Evolutionary conservation across 2,797 vertebrate species (phyloP).

Genomic region (Xiphophorus birchmanni): DNA sequence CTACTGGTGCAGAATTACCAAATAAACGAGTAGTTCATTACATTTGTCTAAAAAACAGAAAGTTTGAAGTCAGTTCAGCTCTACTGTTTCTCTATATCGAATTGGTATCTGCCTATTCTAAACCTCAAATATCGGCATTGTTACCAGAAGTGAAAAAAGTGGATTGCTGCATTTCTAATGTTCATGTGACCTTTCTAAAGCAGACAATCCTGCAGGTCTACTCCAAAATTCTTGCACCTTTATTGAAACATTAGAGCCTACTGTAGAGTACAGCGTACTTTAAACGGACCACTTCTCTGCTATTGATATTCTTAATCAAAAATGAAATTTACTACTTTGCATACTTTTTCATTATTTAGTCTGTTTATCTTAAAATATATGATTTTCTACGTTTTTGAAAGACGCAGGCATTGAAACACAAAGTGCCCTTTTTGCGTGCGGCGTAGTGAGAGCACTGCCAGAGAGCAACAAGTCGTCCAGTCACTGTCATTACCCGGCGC

Average conservation of each 20-base stretch:
- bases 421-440: neutral
- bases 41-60: no score
- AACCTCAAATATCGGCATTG: no score
- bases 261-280: constrained; percentile 31
- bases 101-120: no score
- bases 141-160: no score
- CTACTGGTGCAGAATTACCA: no score
- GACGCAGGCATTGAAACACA: constrained; percentile 18
- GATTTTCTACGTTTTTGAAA: neutral
- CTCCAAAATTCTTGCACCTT: constrained; percentile 3
- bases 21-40: no score
- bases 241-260: constrained; percentile 15
- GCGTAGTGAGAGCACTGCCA: neutral
- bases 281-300: constrained; percentile 15
- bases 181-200: constrained; percentile 18
- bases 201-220: constrained; percentile 11
- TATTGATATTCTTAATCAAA: neutral
- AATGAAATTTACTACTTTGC: neutral
- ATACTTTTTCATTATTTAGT: neutral
- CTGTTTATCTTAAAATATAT: neutral
- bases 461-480: constrained; percentile 26
- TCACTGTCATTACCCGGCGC: constrained; percentile 6
- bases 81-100: no score
- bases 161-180: no score
- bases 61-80: no score